Evolutionary conservation across 2,113 vertebrate genomes (phyloP).

Genomic region (Paedocypris sp.): DNA sequence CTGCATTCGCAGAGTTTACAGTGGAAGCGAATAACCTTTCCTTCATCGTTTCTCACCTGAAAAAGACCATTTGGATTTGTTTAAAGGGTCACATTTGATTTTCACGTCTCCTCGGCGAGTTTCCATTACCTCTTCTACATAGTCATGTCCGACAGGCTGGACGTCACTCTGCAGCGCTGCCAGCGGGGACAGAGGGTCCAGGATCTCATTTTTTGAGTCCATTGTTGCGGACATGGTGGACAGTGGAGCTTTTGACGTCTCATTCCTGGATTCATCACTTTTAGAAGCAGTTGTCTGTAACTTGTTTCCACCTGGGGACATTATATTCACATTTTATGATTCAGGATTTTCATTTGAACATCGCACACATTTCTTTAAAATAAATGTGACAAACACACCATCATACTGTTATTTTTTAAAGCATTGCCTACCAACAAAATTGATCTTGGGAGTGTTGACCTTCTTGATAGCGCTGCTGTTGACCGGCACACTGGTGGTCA

Average conservation of each 20-base stretch:
- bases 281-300: slow-evolving; percentile 78
- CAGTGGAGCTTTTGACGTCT: slow-evolving; percentile 61
- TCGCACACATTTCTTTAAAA: too few species aligned
- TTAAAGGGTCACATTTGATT: background rate
- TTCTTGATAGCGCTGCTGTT: slow-evolving; percentile 75
- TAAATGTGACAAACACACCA: background rate
- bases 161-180: slow-evolving; percentile 91
- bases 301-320: slow-evolving; percentile 77
- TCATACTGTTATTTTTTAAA: slow-evolving; percentile 9
- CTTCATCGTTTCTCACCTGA: slow-evolving; percentile 94
- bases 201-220: slow-evolving; percentile 68
- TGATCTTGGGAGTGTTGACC: slow-evolving; percentile 89
- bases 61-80: background rate
- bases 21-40: slow-evolving; percentile 94
- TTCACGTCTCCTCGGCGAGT: background rate
- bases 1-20: slow-evolving; percentile 97
- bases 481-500: slow-evolving; percentile 34
- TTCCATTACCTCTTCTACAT: slow-evolving; percentile 86
- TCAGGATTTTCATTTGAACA: too few species aligned
- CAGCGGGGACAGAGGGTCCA: slow-evolving; percentile 75
- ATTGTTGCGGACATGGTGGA: slow-evolving; percentile 53
- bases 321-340: background rate
- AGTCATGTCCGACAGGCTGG: slow-evolving; percentile 93
- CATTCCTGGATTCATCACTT: slow-evolving; percentile 75
- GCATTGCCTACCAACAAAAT: slow-evolving; percentile 86